These are phyloP conservation scores for Eunapius fragilis DNA, from an alignment of 37 sponge, comb jelly and placozoan species.

Conservation along the genomic window DNA sequence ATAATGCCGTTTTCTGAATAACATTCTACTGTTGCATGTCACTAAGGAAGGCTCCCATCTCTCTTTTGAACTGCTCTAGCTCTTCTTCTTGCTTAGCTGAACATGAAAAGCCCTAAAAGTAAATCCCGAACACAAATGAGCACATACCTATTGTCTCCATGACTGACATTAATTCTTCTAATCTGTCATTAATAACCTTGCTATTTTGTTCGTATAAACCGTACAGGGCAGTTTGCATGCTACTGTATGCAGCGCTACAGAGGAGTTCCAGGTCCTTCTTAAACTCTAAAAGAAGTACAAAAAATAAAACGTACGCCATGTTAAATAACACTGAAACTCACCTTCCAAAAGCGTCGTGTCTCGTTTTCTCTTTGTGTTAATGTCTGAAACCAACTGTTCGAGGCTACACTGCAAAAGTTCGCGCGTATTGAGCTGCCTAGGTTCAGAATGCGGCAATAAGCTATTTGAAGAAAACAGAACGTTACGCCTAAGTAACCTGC, in stretches of 20 bases:
- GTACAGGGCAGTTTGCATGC: constrained; percentile 47
- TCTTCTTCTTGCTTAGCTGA: constrained; percentile 64
- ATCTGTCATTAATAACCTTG: constrained; percentile 36
- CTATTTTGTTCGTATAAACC: constrained; percentile 51
- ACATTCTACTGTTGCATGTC: constrained; percentile 16
- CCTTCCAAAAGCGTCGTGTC: constrained; percentile 61
- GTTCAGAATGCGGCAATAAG: constrained; percentile 2
- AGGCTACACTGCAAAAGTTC: constrained; percentile 19
- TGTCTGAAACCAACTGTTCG: constrained; percentile 54
- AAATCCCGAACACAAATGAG: background rate
- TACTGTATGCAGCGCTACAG: background rate
- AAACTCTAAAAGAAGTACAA: constrained; percentile 41
- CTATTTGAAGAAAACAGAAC: background rate
- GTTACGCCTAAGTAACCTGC: background rate
- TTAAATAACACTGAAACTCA: background rate
- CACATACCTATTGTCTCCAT: constrained; percentile 59
- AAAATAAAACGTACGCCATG: background rate
- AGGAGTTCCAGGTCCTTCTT: constrained; percentile 54
- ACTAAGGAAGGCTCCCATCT: constrained; percentile 40
- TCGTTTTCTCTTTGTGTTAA: constrained; percentile 73
- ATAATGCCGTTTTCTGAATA: background rate
- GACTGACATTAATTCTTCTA: constrained; percentile 42
- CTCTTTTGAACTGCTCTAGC: constrained; percentile 53
- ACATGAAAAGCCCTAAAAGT: background rate
- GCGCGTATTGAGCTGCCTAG: constrained; percentile 2